Conservation (phyloP, 2,113 vertebrate species). For the Scomber colias region DNA sequence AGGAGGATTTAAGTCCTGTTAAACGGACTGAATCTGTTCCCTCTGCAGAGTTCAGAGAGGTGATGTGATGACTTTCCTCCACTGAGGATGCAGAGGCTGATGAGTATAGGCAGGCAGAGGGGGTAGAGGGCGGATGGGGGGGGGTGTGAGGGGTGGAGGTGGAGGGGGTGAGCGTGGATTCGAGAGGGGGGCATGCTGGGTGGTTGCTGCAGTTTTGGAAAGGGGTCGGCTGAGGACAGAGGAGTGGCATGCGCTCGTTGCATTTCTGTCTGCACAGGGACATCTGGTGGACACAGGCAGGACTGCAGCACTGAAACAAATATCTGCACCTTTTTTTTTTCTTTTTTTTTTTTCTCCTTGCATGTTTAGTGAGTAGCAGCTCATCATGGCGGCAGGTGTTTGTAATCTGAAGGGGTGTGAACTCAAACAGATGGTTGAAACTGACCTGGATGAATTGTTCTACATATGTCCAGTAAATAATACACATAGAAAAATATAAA, state of each 20-base stretch:
- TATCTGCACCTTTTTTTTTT: fast-evolving
- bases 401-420: neutral
- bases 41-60: constrained; percentile 39
- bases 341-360: neutral
- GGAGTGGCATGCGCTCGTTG: neutral
- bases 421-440: neutral
- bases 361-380: neutral
- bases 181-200: constrained; percentile 16
- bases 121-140: no score
- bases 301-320: constrained; percentile 35
- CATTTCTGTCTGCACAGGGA: constrained; percentile 79
- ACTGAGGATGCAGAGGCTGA: constrained; percentile 28
- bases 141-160: neutral
- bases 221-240: constrained; percentile 80
- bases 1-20: constrained; percentile 54
- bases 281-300: constrained; percentile 74
- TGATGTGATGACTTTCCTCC: constrained; percentile 26
- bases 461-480: neutral
- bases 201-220: constrained; percentile 51
- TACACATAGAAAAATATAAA: neutral
- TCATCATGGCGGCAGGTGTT: neutral
- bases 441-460: no score
- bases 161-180: neutral
- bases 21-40: constrained; percentile 48
- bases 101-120: constrained; percentile 27